Base-by-base conservation (phyloP, 2,888 invertebrate species). In the Opisthograptis luteolata region DNA sequence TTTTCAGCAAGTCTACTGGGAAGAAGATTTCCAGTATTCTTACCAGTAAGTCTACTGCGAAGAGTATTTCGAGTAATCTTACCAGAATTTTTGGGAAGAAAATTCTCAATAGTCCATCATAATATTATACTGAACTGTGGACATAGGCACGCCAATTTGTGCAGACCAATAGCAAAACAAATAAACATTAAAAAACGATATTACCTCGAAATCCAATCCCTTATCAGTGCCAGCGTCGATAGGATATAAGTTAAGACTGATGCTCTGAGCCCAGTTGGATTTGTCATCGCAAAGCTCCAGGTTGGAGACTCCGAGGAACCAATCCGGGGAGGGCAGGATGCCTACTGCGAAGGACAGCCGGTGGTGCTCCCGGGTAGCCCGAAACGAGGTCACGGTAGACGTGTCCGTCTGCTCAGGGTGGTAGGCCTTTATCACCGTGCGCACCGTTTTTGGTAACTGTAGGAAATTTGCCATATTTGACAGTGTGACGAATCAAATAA, bases 211-310 rank as follows among this genome's bases (percentile, higher is more conserved):
- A 4, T 95, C 94, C 13, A 96, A 92, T 0, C 99, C 99, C 68
- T 94, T 94, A 70, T 99, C 99, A 0, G 98, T 98, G 0, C 99
- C 99, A 31, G 98, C 98, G 84, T 99, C 99, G 87, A 96, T 96
- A 0, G 99, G 98, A 73, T 95, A 97, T 8, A 99, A 90, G 84
- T 98, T 97, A 24, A 98, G 92, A 2, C 92, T 93, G 47, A 96
- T 87, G 45, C 93, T 93, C 34, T 95, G 93, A 2, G 95, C 92
- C 99, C 99, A 99, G 3, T 63, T 19, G 0, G 61, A 0, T 73
- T 68, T 0, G 96, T 96, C 73, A 96, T 94, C 4, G 68, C 99
- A 99, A 1, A 99, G 90, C 76, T 99, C 96, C 43, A 98, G 84
- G 0, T 96, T 95, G 25, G 95, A 96, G 0, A 99, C 94, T 1